These are phyloP conservation scores for Piscicola geometra DNA, from an alignment of 2,888 invertebrate species.

Conservation along the genomic window DNA sequence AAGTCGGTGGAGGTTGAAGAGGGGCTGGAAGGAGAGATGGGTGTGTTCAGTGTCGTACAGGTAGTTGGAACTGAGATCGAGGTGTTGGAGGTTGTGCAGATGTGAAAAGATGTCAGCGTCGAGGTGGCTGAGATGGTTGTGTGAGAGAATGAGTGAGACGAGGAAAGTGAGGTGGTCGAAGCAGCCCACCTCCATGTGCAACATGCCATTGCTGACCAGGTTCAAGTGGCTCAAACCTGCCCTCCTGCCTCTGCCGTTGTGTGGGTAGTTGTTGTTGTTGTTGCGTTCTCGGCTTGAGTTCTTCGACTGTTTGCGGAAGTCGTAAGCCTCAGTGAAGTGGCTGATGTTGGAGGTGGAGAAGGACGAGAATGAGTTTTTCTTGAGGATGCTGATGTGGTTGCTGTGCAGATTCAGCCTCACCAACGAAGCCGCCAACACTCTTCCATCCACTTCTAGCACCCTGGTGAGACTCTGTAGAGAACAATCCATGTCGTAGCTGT, in stretches of 20 bases:
- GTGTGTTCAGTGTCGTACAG: neutral
- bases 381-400: constrained; percentile 5
- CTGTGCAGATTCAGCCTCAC: neutral
- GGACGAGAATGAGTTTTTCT: neutral
- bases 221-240: constrained; percentile 3
- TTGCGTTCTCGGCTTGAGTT: no score
- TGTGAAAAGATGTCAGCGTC: neutral
- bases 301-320: neutral
- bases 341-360: neutral
- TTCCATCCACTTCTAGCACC: neutral
- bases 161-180: neutral
- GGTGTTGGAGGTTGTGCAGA: neutral
- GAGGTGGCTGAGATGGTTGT: constrained; percentile 1
- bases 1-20: neutral
- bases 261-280: no score
- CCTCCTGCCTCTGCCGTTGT: no score
- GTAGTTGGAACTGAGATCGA: constrained; percentile 12
- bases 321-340: neutral
- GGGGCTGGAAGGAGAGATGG: neutral
- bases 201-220: constrained; percentile 6
- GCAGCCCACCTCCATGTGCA: neutral
- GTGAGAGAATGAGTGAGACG: neutral
- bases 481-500: neutral
- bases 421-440: neutral
- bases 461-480: neutral